Evolutionary conservation across 2,888 invertebrate species (phyloP).

Genomic region (Clivina fossor): DNA sequence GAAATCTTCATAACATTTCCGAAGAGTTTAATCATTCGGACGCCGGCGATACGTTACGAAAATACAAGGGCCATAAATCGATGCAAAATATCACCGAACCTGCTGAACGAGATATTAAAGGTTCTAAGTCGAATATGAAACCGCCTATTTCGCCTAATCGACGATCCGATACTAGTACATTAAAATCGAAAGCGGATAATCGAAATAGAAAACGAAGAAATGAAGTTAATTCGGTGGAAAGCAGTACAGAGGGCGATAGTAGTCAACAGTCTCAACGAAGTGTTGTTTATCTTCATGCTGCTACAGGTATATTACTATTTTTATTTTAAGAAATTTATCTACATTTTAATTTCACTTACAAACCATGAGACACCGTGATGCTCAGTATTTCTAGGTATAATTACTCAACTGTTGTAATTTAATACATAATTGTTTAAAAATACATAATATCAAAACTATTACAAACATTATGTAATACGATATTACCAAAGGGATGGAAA

Average conservation of each 20-base stretch:
- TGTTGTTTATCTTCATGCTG: slow-evolving; percentile 82
- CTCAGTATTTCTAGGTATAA: too few relatives aligned
- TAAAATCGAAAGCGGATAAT: slow-evolving; percentile 35
- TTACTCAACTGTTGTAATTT: too few relatives aligned
- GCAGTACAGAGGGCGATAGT: slow-evolving; percentile 73
- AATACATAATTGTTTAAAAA: too few relatives aligned
- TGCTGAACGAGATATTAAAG: slow-evolving; percentile 46
- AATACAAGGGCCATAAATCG: slow-evolving; percentile 46
- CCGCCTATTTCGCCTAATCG: slow-evolving; percentile 52
- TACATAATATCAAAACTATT: too few relatives aligned
- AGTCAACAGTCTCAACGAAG: slow-evolving; percentile 82
- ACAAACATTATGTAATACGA: too few relatives aligned
- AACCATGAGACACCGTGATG: too few relatives aligned
- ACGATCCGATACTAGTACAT: slow-evolving; percentile 49
- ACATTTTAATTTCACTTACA: too few relatives aligned
- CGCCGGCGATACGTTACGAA: slow-evolving; percentile 40
- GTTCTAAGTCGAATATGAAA: slow-evolving; percentile 47
- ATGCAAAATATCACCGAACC: slow-evolving; percentile 48
- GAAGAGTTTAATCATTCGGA: slow-evolving; percentile 55
- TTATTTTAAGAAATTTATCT: slow-evolving; percentile 12
- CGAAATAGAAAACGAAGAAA: slow-evolving; percentile 50
- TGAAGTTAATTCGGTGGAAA: slow-evolving; percentile 61
- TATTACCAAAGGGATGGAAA: too few relatives aligned
- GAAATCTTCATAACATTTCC: slow-evolving; percentile 62
- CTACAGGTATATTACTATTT: slow-evolving; percentile 62